Base-by-base conservation (phyloP, 37 sponge, comb jelly and placozoan genomes). In the Beroe ovata region DNA sequence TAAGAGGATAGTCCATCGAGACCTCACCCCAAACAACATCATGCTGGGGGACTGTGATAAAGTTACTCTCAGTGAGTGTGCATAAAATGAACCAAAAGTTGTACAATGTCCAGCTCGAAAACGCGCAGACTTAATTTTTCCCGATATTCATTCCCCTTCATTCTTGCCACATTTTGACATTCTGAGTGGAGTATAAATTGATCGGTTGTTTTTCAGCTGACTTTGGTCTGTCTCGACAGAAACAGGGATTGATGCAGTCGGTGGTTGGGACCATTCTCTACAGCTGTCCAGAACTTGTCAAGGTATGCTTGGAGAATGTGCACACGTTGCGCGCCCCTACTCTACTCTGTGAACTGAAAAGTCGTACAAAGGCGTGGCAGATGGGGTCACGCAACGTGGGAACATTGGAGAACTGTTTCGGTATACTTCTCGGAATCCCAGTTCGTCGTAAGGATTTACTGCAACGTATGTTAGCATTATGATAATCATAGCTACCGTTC, bases 191-290 rank as follows among this genome's bases (percentile, higher is more conserved):
- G 25, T 40, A 37, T 35, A 16, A 37, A 25, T 39, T 72, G 16
- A 72, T 72, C 36, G 4, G 88, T 30, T 36, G 42, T 16, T 72
- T 28, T 20, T 91, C 88, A 94, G 95, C 95, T 89, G 96, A 96
- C 89, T 96, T 96, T 91, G 96, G 96, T 39, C 91, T 96, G 54
- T 93, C 95, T 37, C 93, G 94, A 64, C 94, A 92, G 64, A 95
- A 94, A 62, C 89, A 92, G 90, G 94, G 96, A 72, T 92, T 94
- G 37, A 92, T 93, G 93, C 89, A 92, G 89, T 93, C 94, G 0
- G 90, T 92, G 8, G 96, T 96, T 40, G 96, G 96, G 1, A 96
- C 96, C 25, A 90, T 96, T 64, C 90, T 88, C 0, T 96, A 96
- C 71, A 92, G 92, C 92, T 93, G 96, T 29, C 84, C 84, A 6